These are phyloP conservation scores for Adelosebastes latens DNA, from an alignment of 2,797 vertebrate species.

Conservation along the genomic window DNA sequence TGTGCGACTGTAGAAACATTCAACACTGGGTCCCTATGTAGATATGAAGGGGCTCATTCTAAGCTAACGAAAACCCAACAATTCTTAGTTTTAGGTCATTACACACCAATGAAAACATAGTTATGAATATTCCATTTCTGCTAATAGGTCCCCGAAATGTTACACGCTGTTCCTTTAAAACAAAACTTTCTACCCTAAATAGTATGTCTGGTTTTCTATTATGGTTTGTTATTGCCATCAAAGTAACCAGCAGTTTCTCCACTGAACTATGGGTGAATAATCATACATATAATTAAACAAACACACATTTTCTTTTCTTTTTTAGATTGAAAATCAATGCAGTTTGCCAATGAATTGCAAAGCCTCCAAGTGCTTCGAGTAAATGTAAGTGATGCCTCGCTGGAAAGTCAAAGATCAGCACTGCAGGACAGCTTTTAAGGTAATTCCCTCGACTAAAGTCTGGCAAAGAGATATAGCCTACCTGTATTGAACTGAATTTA, in stretches of 20 bases:
- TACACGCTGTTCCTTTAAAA: background rate
- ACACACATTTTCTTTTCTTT: background rate
- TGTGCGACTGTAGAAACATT: too few species aligned
- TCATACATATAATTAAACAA: background rate
- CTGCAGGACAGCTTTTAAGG: constrained; percentile 45
- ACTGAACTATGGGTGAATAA: background rate
- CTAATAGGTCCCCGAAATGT: too few species aligned
- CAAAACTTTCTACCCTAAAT: background rate
- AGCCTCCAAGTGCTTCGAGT: constrained; percentile 9
- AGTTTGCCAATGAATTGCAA: constrained; percentile 5
- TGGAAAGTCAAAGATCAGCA: constrained; percentile 40
- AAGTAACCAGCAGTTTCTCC: background rate
- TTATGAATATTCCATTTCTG: too few species aligned
- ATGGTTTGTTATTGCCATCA: background rate
- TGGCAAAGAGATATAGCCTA: constrained; percentile 24
- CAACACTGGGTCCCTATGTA: too few species aligned
- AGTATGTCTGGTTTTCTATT: background rate
- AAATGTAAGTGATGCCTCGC: constrained; percentile 42
- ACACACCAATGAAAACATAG: too few species aligned
- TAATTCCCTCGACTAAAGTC: constrained; percentile 28
- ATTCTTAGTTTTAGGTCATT: too few species aligned
- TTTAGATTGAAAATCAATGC: constrained; percentile 1
- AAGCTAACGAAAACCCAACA: too few species aligned
- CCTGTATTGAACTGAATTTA: constrained; percentile 9
- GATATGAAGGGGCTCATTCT: too few species aligned